phyloP scores from a whole-genome alignment of 2,113 vertebrate genomes.

The Herpetotheres cachinnans region DNA sequence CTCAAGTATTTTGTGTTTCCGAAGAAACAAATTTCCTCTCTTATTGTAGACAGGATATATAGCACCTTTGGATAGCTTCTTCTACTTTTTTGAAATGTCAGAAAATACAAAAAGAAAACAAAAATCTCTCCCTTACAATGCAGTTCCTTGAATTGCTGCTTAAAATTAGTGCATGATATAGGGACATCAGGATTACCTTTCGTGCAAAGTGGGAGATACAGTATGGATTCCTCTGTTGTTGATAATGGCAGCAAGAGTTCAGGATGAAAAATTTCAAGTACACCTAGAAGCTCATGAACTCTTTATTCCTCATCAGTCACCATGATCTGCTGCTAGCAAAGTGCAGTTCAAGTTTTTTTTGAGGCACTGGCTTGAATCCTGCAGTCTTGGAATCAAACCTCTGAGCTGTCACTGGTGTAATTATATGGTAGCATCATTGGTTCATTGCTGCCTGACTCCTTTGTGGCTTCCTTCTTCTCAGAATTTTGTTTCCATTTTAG shows the following conservation, averaged over 20 bases:
- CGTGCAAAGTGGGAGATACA: background rate
- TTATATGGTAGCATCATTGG: slow-evolving; percentile 74
- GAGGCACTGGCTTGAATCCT: slow-evolving; percentile 6
- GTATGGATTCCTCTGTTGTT: background rate
- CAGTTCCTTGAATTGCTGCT: background rate
- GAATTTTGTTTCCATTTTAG: slow-evolving; percentile 68
- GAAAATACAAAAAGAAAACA: background rate
- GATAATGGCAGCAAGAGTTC: background rate
- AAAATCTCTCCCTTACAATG: background rate
- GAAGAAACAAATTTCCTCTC: slow-evolving; percentile 4
- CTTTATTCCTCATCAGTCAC: background rate
- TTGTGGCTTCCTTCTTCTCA: slow-evolving; percentile 67
- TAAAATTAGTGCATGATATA: slow-evolving; percentile 10
- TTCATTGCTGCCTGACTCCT: slow-evolving; percentile 71
- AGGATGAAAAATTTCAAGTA: slow-evolving; percentile 57
- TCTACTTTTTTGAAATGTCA: background rate
- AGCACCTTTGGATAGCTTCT: slow-evolving; percentile 67
- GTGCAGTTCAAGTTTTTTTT: slow-evolving; percentile 39
- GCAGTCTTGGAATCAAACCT: slow-evolving; percentile 79
- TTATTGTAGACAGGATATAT: slow-evolving; percentile 2
- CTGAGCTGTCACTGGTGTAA: slow-evolving; percentile 82
- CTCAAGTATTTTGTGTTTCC: slow-evolving; percentile 24
- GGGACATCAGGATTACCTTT: background rate
- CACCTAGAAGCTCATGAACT: slow-evolving; percentile 37
- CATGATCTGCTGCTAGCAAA: background rate